Conservation (phyloP, 2,113 vertebrate genomes). For the Hipposideros armiger region DNA sequence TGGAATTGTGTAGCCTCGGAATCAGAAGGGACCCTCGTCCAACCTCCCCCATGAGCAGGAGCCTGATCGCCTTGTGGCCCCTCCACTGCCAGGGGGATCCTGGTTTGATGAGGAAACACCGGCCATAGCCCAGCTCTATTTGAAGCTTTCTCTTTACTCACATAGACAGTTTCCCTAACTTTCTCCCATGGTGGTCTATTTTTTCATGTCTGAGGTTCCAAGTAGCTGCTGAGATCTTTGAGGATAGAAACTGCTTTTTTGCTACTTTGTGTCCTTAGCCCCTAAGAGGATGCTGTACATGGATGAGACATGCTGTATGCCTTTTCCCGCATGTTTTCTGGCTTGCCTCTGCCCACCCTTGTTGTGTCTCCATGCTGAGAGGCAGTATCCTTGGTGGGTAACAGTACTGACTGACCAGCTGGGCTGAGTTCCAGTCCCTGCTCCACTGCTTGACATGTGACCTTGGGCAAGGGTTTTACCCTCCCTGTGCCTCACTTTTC, state of each 20-base stretch:
- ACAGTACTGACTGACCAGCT: background rate
- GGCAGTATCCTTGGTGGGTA: background rate
- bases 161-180: background rate
- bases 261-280: background rate
- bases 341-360: background rate
- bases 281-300: background rate
- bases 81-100: background rate
- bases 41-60: background rate
- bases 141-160: background rate
- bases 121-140: background rate
- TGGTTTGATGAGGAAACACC: background rate
- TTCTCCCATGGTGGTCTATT: background rate
- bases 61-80: too few species aligned
- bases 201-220: background rate
- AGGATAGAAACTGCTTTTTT: background rate
- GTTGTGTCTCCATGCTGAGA: background rate
- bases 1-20: background rate
- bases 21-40: background rate
- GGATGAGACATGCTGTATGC: background rate
- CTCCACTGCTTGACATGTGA: background rate
- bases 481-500: background rate
- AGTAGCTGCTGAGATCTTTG: background rate
- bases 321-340: background rate
- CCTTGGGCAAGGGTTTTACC: background rate
- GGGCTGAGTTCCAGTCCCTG: background rate